Percentiles rank a stretch among this genome's conserved stretches.
These are phyloP conservation scores for Drosophila pegasa DNA, from an alignment of 2,888 invertebrate genomes.

Conservation along the genomic window DNA sequence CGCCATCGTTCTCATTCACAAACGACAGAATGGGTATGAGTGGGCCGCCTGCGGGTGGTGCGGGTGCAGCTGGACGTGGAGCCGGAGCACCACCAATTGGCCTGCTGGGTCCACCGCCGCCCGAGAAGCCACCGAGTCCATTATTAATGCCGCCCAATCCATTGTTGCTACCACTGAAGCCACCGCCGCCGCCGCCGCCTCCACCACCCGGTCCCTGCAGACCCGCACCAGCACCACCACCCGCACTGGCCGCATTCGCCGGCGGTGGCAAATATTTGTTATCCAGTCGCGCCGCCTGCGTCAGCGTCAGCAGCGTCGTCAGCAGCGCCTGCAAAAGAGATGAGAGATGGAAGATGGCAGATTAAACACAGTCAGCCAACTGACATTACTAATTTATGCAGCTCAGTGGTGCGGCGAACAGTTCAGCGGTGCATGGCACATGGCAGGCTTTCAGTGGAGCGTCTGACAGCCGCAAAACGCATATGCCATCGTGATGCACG, in stretches of 20 bases:
- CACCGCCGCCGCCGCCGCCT: conserved; percentile 69
- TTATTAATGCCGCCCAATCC: conserved; percentile 83
- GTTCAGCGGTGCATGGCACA: conserved; percentile 25
- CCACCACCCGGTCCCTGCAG: conserved; percentile 81
- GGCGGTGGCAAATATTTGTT: conserved; percentile 87
- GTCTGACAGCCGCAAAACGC: conserved; percentile 20
- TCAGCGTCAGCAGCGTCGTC: conserved; percentile 82
- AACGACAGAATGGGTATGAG: conserved; percentile 86
- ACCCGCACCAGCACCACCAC: conserved; percentile 83
- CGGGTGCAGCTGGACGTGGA: conserved; percentile 69
- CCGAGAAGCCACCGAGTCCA: conserved; percentile 82
- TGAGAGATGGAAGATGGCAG: conserved; percentile 80
- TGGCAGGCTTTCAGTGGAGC: conserved; percentile 38
- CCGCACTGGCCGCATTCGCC: conserved; percentile 85
- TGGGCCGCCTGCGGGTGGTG: conserved; percentile 80
- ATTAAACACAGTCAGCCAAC: conserved; percentile 15
- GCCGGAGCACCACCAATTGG: conserved; percentile 80
- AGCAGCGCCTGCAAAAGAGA: conserved; percentile 84
- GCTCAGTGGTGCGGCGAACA: conserved; percentile 35
- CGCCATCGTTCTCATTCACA: conserved; percentile 87
- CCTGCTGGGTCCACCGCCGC: conserved; percentile 77
- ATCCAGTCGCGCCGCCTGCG: conserved; percentile 86
- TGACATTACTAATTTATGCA: conserved; percentile 55
- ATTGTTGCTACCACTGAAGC: conserved; percentile 77
- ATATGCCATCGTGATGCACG: conserved; percentile 71